Evolutionary conservation across 1,140 invertebrate species (phyloP).

Genomic region (Trichonephila clavipes): DNA sequence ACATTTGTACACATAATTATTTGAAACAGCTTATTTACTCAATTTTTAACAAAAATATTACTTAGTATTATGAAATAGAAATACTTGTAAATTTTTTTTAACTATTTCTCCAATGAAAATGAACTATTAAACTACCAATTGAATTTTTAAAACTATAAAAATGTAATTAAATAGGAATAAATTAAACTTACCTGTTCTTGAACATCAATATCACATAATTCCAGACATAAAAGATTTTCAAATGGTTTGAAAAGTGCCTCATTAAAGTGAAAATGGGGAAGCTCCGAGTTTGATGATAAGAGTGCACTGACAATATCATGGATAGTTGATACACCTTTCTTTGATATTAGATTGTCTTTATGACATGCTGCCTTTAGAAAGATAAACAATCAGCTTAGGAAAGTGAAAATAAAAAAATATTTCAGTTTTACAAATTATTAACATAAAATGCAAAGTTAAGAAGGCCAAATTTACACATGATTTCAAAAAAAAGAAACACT

Average conservation of each 20-base stretch:
- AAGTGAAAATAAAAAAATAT: too few relatives aligned
- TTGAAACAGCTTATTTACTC: not conserved
- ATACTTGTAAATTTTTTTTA: too few relatives aligned
- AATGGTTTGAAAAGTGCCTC: slow-evolving; percentile 96
- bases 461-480: too few relatives aligned
- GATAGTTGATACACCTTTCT: slow-evolving; percentile 95
- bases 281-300: slow-evolving; percentile 90
- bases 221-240: slow-evolving; percentile 95
- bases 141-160: not conserved
- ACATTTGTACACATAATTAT: too few relatives aligned
- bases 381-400: slow-evolving; percentile 48
- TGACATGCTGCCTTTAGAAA: slow-evolving; percentile 90
- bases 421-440: not conserved
- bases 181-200: slow-evolving; percentile 87
- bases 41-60: not conserved
- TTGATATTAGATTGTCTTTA: slow-evolving; percentile 92
- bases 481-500: too few relatives aligned
- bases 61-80: not conserved
- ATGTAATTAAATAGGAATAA: not conserved
- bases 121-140: too few relatives aligned
- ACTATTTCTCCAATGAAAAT: too few relatives aligned
- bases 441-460: not conserved
- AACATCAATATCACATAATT: slow-evolving; percentile 94
- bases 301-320: slow-evolving; percentile 94
- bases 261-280: slow-evolving; percentile 96